A percentile compares a stretch with the other conserved stretches of the same genome.
Evolutionary conservation across 2,113 vertebrate genomes (phyloP).

Genomic region (Paradisaea rubra): DNA sequence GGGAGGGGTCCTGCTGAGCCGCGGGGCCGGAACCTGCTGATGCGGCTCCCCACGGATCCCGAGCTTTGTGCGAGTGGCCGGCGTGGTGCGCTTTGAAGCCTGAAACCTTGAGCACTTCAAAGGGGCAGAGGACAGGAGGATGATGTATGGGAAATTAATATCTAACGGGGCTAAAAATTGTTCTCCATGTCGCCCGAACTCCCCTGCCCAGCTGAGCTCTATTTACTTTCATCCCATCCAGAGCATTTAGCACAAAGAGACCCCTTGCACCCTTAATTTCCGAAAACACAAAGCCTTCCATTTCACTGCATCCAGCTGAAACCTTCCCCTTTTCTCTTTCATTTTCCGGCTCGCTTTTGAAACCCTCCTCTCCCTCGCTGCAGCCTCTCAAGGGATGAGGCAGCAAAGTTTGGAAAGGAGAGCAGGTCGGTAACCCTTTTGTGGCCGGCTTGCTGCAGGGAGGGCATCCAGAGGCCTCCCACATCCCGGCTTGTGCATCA

Average conservation of each 20-base stretch:
- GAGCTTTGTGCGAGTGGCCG: slow-evolving; percentile 58
- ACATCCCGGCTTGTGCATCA: background rate
- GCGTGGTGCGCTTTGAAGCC: slow-evolving; percentile 66
- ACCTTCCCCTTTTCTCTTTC: background rate
- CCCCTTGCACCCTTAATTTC: slow-evolving; percentile 41
- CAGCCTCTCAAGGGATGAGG: background rate
- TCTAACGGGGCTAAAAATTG: slow-evolving; percentile 68
- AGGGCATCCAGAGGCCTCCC: background rate
- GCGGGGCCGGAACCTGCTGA: slow-evolving; percentile 39
- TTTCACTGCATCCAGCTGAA: slow-evolving; percentile 45
- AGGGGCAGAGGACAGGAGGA: slow-evolving; percentile 65
- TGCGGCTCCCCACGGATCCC: slow-evolving; percentile 37
- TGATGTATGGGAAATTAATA: slow-evolving; percentile 73
- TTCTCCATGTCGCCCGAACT: slow-evolving; percentile 51
- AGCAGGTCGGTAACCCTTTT: background rate
- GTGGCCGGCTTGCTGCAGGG: background rate
- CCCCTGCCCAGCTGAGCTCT: slow-evolving; percentile 57
- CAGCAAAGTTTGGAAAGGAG: slow-evolving; percentile 2
- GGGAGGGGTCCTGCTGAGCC: slow-evolving; percentile 3
- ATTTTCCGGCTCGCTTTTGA: slow-evolving; percentile 27
- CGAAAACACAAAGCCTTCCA: slow-evolving; percentile 38
- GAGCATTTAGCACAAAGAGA: slow-evolving; percentile 55
- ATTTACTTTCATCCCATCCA: slow-evolving; percentile 62
- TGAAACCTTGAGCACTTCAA: slow-evolving; percentile 71
- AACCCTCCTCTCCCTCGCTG: background rate